Percentiles rank a stretch among this genome's conserved stretches.
Evolutionary conservation across 2,797 vertebrate species (phyloP).

Genomic region (Pipistrellus nathusii): DNA sequence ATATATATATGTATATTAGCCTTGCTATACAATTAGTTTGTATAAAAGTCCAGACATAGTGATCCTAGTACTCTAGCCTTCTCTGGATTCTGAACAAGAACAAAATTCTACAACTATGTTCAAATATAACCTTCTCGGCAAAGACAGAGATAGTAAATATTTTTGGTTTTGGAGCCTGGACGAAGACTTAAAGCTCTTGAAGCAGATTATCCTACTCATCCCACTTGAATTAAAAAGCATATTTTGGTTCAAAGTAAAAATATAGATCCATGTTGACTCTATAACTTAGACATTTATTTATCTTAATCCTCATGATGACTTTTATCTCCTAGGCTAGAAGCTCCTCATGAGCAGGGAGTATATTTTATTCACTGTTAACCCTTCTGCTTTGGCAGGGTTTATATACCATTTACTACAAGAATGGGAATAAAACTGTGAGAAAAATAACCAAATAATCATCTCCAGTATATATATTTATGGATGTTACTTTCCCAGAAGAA

Average conservation of each 20-base stretch:
- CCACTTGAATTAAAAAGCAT: background rate
- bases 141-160: conserved; percentile 18
- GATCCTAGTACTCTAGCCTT: background rate
- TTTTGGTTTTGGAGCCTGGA: conserved; percentile 24
- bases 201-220: conserved; percentile 14
- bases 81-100: conserved; percentile 12
- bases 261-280: background rate
- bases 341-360: background rate
- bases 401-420: background rate
- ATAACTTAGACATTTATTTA: background rate
- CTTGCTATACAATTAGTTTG: background rate
- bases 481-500: background rate
- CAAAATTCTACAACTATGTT: background rate
- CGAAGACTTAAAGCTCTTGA: background rate
- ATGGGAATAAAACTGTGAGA: background rate
- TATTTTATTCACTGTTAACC: background rate
- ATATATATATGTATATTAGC: background rate
- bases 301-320: background rate
- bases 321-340: background rate
- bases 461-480: background rate
- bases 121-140: background rate
- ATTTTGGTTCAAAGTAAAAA: conserved; percentile 48
- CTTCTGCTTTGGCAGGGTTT: background rate
- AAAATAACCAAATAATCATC: background rate
- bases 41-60: background rate